A percentile compares a stretch with the other conserved stretches of the same genome.
Conservation (phyloP, 53 echinoderm and acorn worm genomes). For the Holothuria leucospilota region DNA sequence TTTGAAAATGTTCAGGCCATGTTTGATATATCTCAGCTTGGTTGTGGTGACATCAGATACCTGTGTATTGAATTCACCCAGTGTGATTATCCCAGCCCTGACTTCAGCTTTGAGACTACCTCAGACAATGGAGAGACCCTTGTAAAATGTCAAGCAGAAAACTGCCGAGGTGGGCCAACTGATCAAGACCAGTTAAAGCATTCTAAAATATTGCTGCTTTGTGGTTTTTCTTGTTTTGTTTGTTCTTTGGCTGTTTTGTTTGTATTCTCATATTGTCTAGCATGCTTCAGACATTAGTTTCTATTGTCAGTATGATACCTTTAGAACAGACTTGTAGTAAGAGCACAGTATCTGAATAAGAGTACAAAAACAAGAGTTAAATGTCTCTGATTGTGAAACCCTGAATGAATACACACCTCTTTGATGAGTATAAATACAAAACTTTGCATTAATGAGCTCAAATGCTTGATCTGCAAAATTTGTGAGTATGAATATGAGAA, state of each 20-base stretch:
- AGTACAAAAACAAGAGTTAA: too few relatives aligned
- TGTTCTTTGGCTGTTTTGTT: constrained; percentile 38
- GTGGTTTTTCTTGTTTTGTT: constrained; percentile 26
- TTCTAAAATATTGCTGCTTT: constrained; percentile 15
- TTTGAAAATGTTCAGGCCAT: constrained; percentile 69
- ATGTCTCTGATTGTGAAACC: too few relatives aligned
- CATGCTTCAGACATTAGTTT: constrained; percentile 25
- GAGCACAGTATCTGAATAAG: too few relatives aligned
- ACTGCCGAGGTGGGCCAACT: constrained; percentile 81
- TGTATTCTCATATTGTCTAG: constrained; percentile 19
- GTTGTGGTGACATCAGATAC: constrained; percentile 78
- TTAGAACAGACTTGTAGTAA: too few relatives aligned
- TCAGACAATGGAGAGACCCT: constrained; percentile 69
- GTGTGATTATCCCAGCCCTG: constrained; percentile 75
- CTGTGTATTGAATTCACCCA: constrained; percentile 88
- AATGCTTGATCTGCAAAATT: too few relatives aligned
- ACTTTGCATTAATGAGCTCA: too few relatives aligned
- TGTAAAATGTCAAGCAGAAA: constrained; percentile 72
- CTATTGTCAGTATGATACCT: neutral
- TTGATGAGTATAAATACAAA: too few relatives aligned
- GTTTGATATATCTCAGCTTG: constrained; percentile 75
- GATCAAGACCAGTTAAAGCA: constrained; percentile 11
- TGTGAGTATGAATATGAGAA: too few relatives aligned
- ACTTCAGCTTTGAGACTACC: constrained; percentile 73
- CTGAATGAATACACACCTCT: too few relatives aligned